Conservation (phyloP, 2,113 vertebrate species). For the Saguinus imperator region DNA sequence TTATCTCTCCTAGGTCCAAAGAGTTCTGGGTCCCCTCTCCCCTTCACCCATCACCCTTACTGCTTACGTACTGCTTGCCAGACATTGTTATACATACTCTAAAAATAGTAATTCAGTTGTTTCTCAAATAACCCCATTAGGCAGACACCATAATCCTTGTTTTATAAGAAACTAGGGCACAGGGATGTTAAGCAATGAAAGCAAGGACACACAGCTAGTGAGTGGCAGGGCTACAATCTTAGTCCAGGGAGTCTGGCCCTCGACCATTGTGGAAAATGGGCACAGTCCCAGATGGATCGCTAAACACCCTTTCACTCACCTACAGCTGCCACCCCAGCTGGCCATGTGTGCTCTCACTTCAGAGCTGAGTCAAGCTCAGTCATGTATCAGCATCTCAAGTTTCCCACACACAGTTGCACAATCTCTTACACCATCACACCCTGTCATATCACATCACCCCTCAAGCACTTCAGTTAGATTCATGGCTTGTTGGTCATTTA, state of each 20-base stretch:
- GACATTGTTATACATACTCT: background rate
- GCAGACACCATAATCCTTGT: background rate
- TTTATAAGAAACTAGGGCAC: background rate
- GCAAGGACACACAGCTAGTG: background rate
- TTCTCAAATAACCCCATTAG: background rate
- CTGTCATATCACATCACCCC: background rate
- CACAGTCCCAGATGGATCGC: background rate
- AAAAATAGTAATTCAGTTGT: background rate
- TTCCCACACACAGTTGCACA: conserved; percentile 34
- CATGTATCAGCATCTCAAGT: background rate
- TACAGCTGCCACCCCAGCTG: background rate
- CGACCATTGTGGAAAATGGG: background rate
- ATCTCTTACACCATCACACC: background rate
- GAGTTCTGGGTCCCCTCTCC: background rate
- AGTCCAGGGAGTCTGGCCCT: background rate
- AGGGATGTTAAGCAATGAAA: background rate
- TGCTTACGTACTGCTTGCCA: background rate
- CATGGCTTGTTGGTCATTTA: background rate
- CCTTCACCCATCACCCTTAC: background rate
- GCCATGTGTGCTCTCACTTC: background rate
- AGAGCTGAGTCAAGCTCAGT: conserved; percentile 42
- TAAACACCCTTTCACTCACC: background rate
- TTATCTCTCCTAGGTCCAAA: background rate
- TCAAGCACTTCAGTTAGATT: background rate
- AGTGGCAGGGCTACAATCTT: background rate